phyloP scores from a whole-genome alignment of 2,113 vertebrate genomes.

The Zosterops hypoxanthus region DNA sequence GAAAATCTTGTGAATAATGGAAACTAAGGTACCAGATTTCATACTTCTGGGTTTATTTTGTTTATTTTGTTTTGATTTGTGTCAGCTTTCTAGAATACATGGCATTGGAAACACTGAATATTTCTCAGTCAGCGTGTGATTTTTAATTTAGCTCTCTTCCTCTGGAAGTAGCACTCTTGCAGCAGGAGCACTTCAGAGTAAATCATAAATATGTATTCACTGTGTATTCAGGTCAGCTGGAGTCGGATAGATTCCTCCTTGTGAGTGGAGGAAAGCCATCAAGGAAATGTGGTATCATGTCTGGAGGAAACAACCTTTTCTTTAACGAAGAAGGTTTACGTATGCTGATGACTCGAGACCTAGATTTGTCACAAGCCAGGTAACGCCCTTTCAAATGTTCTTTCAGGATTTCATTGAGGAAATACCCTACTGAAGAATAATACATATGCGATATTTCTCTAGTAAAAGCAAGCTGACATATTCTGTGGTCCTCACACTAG shows the following conservation, averaged over 20 bases:
- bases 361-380: conserved; percentile 95
- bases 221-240: conserved; percentile 80
- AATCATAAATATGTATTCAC: conserved; percentile 47
- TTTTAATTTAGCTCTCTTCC: conserved; percentile 11
- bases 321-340: conserved; percentile 96
- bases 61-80: background rate
- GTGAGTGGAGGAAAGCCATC: conserved; percentile 95
- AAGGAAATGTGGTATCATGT: conserved; percentile 95
- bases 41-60: background rate
- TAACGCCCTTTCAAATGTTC: conserved; percentile 64
- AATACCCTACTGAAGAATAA: background rate
- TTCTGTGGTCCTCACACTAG: background rate
- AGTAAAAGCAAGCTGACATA: background rate
- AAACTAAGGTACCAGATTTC: background rate
- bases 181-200: background rate
- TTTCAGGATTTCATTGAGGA: background rate
- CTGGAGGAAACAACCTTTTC: conserved; percentile 96
- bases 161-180: background rate
- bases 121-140: background rate
- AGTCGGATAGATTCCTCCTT: conserved; percentile 86
- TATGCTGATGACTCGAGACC: conserved; percentile 92
- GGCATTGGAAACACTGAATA: background rate
- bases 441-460: background rate
- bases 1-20: background rate
- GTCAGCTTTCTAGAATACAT: background rate